Evolutionary conservation across 2,888 invertebrate genomes (phyloP).

Genomic region (Trichogramma dendrolimi): DNA sequence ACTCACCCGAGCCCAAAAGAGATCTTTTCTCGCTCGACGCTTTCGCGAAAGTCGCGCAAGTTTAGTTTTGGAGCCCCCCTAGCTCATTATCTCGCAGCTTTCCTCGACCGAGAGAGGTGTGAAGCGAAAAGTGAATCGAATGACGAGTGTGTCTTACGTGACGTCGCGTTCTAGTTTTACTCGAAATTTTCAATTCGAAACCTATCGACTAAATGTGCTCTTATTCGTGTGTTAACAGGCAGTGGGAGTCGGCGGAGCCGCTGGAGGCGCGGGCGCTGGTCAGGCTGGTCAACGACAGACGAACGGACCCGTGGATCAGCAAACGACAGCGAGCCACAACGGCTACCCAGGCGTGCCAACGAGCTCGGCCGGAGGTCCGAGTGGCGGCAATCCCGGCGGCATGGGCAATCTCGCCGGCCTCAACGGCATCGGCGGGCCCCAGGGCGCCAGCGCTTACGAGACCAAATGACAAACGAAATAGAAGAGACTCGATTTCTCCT

Average conservation of each 20-base stretch:
- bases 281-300: slow-evolving; percentile 38
- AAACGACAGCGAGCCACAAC: slow-evolving; percentile 47
- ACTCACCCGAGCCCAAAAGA: neutral
- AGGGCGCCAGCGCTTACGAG: slow-evolving; percentile 38
- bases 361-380: slow-evolving; percentile 27
- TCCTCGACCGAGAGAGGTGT: slow-evolving; percentile 9
- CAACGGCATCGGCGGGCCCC: slow-evolving; percentile 22
- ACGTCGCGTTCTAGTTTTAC: neutral
- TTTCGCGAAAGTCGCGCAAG: slow-evolving; percentile 14
- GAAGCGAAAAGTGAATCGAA: slow-evolving; percentile 28
- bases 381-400: slow-evolving; percentile 38
- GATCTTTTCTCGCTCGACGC: slow-evolving; percentile 15
- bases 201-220: neutral
- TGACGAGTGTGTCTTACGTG: slow-evolving; percentile 23
- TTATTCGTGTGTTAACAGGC: slow-evolving; percentile 36
- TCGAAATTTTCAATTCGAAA: neutral
- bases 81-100: slow-evolving; percentile 3
- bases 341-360: slow-evolving; percentile 47
- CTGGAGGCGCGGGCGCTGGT: neutral
- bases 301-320: slow-evolving; percentile 38
- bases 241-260: slow-evolving; percentile 36
- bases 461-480: slow-evolving; percentile 51
- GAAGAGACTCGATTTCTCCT: slow-evolving; percentile 12
- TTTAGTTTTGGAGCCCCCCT: slow-evolving; percentile 3
- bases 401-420: slow-evolving; percentile 15